These are phyloP conservation scores for Syngnathoides biaculeatus DNA, from an alignment of 2,113 vertebrate species.

Conservation along the genomic window DNA sequence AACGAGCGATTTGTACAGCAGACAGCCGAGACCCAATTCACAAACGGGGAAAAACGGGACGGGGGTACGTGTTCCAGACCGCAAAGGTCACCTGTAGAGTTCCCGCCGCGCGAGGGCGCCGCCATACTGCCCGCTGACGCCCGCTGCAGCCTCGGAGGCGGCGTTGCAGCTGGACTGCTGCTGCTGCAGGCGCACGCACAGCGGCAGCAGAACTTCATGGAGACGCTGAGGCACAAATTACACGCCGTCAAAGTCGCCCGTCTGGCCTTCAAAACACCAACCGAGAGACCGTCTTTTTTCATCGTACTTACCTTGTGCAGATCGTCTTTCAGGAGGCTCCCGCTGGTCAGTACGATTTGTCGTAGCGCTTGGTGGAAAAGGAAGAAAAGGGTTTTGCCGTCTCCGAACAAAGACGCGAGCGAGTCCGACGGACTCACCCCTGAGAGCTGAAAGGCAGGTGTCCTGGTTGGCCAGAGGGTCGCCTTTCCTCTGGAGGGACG, in stretches of 20 bases:
- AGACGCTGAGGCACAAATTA: slow-evolving; percentile 68
- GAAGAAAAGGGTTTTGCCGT: neutral
- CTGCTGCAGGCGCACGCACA: slow-evolving; percentile 80
- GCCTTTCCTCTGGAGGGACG: slow-evolving; percentile 74
- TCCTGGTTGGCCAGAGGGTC: slow-evolving; percentile 81
- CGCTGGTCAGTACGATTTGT: slow-evolving; percentile 76
- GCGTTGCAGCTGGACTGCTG: slow-evolving; percentile 63
- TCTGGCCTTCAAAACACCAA: neutral
- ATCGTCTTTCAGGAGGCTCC: slow-evolving; percentile 84
- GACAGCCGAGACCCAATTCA: too few species aligned
- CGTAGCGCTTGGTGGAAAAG: slow-evolving; percentile 69
- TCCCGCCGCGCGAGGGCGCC: slow-evolving; percentile 72
- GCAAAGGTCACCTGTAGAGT: slow-evolving; percentile 70
- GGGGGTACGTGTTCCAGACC: neutral
- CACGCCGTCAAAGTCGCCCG: neutral
- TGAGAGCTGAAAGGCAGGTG: slow-evolving; percentile 78
- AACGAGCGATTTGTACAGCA: neutral
- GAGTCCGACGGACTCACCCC: slow-evolving; percentile 59
- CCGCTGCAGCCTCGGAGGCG: slow-evolving; percentile 37
- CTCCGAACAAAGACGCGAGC: neutral
- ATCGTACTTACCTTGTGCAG: slow-evolving; percentile 77
- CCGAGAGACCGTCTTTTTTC: neutral
- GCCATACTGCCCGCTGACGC: slow-evolving; percentile 73
- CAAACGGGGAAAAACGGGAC: too few species aligned
- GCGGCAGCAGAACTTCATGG: slow-evolving; percentile 79